Conservation (phyloP, 2,113 vertebrate species). For the Anoura caudifer region DNA sequence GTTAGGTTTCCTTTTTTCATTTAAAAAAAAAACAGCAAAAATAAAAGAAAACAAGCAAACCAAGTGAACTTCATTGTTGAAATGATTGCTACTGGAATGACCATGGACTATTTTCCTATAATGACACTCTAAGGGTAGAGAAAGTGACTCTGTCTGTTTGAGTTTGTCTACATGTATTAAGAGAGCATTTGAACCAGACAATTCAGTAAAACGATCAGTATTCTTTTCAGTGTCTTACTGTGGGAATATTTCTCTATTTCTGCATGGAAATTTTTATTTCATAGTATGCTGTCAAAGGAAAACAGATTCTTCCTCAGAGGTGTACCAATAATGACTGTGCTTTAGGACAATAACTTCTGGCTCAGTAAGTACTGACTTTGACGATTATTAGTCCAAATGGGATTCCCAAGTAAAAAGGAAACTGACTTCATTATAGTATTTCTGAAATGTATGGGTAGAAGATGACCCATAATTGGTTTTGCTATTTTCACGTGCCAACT, state of each 20-base stretch:
- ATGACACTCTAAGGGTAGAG: background rate
- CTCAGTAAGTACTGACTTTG: background rate
- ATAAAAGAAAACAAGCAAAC: too few relatives aligned
- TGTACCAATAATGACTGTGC: background rate
- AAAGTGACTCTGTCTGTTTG: background rate
- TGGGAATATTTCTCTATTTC: background rate
- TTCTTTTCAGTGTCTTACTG: background rate
- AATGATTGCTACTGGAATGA: background rate
- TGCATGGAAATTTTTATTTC: background rate
- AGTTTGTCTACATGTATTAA: background rate
- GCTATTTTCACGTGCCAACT: background rate
- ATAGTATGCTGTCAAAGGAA: background rate
- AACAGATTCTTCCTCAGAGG: background rate
- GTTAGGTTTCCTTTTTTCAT: background rate
- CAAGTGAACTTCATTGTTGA: background rate
- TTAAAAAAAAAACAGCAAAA: background rate
- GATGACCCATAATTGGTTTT: background rate
- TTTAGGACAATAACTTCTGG: background rate
- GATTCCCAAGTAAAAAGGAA: background rate
- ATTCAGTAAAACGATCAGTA: background rate
- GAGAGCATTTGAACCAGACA: background rate
- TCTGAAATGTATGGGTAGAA: background rate
- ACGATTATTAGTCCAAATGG: background rate
- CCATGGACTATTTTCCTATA: background rate
- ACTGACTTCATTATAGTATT: background rate